Evolutionary conservation across 2,888 invertebrate genomes (phyloP).

Genomic region (Hofmannophila pseudospretella): DNA sequence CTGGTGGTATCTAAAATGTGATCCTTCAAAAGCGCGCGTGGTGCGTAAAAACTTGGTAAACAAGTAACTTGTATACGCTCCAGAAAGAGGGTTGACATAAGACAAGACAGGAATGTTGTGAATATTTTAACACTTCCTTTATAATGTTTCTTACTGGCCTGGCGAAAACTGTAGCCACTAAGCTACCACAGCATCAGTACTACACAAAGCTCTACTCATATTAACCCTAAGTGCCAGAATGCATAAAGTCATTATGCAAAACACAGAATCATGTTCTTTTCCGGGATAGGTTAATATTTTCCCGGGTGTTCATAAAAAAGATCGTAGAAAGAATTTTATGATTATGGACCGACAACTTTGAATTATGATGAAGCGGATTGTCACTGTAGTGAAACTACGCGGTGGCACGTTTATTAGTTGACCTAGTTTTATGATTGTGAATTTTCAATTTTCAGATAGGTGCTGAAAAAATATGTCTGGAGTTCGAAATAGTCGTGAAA

Average conservation of each 20-base stretch:
- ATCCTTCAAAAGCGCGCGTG: too few relatives aligned
- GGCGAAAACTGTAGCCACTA: too few relatives aligned
- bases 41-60: too few relatives aligned
- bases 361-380: constrained; percentile 37
- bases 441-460: neutral
- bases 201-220: too few relatives aligned
- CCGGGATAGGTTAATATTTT: constrained; percentile 14
- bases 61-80: too few relatives aligned
- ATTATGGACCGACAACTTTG: constrained; percentile 32
- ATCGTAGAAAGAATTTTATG: constrained; percentile 30
- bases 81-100: too few relatives aligned
- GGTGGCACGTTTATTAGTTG: constrained; percentile 8
- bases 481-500: too few relatives aligned
- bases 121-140: too few relatives aligned
- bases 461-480: neutral
- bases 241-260: constrained; percentile 2
- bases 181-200: neutral
- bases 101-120: too few relatives aligned
- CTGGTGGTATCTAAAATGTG: too few relatives aligned
- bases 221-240: neutral
- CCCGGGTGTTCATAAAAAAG: constrained; percentile 28
- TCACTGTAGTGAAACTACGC: constrained; percentile 26
- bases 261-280: constrained; percentile 3
- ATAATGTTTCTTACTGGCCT: too few relatives aligned
- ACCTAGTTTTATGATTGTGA: constrained; percentile 4